Conservation (phyloP, 2,797 vertebrate genomes). For the Ataeniobius toweri region DNA sequence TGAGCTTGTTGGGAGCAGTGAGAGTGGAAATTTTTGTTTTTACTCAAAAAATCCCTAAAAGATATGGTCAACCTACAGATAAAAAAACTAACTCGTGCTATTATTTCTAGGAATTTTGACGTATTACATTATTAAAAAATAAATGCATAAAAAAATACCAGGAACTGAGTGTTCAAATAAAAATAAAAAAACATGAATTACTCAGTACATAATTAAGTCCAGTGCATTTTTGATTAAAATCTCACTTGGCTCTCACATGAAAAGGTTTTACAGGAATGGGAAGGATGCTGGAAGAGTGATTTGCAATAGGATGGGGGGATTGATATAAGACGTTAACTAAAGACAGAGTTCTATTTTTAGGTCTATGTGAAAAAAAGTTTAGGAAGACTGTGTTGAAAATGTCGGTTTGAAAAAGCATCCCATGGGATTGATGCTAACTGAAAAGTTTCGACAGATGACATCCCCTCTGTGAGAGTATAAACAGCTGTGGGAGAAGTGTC, state of each 20-base stretch:
- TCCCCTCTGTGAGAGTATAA: conserved; percentile 49
- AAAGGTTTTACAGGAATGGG: conserved; percentile 6
- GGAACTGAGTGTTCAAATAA: neutral
- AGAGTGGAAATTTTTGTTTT: neutral
- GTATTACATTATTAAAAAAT: neutral
- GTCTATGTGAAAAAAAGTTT: conserved; percentile 13
- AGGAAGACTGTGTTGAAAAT: conserved; percentile 3
- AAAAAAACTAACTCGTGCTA: neutral
- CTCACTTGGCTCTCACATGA: neutral
- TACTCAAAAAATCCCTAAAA: neutral
- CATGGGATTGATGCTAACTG: conserved; percentile 26
- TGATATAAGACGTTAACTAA: conserved; percentile 2
- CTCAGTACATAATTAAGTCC: neutral
- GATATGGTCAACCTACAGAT: neutral
- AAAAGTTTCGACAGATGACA: conserved; percentile 45
- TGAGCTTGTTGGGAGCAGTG: neutral
- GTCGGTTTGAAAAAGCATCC: conserved; percentile 19
- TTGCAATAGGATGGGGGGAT: neutral
- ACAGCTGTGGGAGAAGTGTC: conserved; percentile 54
- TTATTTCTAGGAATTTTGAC: neutral
- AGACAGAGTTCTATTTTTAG: neutral
- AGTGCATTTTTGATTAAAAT: conserved; percentile 5
- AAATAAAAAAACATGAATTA: neutral
- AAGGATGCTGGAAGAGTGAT: neutral
- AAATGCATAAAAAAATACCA: neutral